Conservation (phyloP, 2,888 invertebrate genomes). For the Drosophila nr. perissopoda region DNA sequence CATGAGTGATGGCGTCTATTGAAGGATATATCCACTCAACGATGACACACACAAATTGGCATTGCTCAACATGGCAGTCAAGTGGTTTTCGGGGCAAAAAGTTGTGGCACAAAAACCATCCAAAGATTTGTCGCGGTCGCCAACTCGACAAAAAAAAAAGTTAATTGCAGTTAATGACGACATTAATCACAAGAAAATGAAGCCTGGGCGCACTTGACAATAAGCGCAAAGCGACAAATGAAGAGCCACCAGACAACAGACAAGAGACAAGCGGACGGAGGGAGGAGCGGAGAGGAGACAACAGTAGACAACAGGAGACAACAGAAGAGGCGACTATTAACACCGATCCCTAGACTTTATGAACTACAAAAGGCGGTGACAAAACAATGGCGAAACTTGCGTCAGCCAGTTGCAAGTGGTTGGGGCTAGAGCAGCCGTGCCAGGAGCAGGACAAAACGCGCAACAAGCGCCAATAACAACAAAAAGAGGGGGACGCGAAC, state of each 20-base stretch:
- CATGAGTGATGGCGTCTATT: constrained; percentile 72
- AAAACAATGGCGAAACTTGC: constrained; percentile 69
- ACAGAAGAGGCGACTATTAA: constrained; percentile 73
- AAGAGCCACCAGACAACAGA: constrained; percentile 54
- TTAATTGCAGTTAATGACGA: constrained; percentile 84
- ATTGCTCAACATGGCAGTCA: constrained; percentile 73
- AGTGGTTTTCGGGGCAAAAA: constrained; percentile 65
- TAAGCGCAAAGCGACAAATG: constrained; percentile 78
- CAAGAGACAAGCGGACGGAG: constrained; percentile 5
- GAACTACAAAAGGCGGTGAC: constrained; percentile 47
- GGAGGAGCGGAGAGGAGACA: constrained; percentile 4
- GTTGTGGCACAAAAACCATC: constrained; percentile 55
- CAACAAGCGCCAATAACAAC: constrained; percentile 45
- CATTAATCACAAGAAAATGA: constrained; percentile 84
- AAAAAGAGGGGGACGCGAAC: constrained; percentile 14
- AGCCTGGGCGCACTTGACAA: constrained; percentile 73
- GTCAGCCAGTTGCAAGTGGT: constrained; percentile 54
- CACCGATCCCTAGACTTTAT: constrained; percentile 71
- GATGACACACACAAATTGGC: constrained; percentile 71
- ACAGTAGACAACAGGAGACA: constrained; percentile 15
- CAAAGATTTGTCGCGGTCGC: constrained; percentile 73
- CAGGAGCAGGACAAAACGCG: constrained; percentile 39
- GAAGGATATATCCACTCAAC: constrained; percentile 56
- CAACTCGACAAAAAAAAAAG: constrained; percentile 71
- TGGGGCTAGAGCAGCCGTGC: constrained; percentile 3